Evolutionary conservation across 2,113 vertebrate species (phyloP).

Genomic region (human (Homo sapiens)): DNA sequence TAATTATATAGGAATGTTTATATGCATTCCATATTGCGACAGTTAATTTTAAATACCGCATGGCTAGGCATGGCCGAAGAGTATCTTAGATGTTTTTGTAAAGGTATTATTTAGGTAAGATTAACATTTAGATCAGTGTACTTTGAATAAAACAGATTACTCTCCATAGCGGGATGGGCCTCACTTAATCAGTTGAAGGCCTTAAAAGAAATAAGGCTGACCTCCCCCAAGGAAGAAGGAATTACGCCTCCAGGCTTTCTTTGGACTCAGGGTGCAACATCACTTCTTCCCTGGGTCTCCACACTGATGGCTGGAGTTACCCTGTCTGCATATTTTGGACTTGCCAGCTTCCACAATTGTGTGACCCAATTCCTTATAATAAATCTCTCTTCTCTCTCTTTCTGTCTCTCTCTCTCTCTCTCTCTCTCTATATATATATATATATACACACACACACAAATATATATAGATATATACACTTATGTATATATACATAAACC

Average conservation of each 20-base stretch:
- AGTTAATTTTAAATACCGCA: not conserved
- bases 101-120: not conserved
- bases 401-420: too few species aligned
- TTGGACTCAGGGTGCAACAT: not conserved
- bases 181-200: not conserved
- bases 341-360: not conserved
- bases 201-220: not conserved
- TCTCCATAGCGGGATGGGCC: not conserved
- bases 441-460: too few species aligned
- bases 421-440: too few species aligned
- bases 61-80: not conserved
- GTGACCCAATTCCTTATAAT: not conserved
- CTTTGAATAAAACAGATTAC: not conserved
- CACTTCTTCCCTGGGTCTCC: not conserved
- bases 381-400: too few species aligned
- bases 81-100: not conserved
- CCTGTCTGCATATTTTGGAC: not conserved
- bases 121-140: not conserved
- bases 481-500: too few species aligned
- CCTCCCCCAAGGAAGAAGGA: not conserved
- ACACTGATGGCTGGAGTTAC: not conserved
- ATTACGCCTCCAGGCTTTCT: not conserved
- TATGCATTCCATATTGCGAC: not conserved
- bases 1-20: not conserved
- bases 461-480: too few species aligned